phyloP scores from a whole-genome alignment of 2,113 vertebrate genomes.

The Hemicordylus capensis region DNA sequence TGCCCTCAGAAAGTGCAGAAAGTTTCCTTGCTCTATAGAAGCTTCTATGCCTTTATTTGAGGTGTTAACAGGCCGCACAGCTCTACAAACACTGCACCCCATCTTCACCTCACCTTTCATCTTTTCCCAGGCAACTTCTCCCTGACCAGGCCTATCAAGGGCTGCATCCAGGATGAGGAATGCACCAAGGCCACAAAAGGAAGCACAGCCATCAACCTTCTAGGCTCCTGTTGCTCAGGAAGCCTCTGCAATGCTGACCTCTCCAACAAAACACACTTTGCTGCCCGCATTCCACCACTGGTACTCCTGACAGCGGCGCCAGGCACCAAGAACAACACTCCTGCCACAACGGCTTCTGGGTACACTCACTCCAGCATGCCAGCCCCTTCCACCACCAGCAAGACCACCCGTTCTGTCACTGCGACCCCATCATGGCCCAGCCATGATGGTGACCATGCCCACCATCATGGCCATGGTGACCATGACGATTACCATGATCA shows the following conservation, averaged over 20 bases:
- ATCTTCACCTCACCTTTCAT: not conserved
- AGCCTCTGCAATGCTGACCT: slow-evolving; percentile 65
- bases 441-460: fast-evolving
- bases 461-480: not conserved
- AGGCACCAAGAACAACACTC: not conserved
- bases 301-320: slow-evolving; percentile 43
- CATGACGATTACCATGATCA: not conserved
- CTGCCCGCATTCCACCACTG: slow-evolving; percentile 49
- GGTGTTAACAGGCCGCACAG: too few relatives aligned
- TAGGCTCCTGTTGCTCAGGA: slow-evolving; percentile 65
- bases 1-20: too few relatives aligned
- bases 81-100: not conserved
- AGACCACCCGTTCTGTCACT: not conserved
- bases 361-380: not conserved
- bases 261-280: slow-evolving; percentile 67
- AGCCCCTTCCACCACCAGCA: not conserved
- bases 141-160: slow-evolving; percentile 58
- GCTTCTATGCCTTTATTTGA: too few relatives aligned
- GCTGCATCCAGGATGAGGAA: slow-evolving; percentile 58
- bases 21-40: too few relatives aligned
- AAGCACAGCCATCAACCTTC: slow-evolving; percentile 49
- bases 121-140: slow-evolving; percentile 61
- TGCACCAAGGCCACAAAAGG: slow-evolving; percentile 58
- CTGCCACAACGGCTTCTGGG: not conserved
- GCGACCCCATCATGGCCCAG: not conserved